Evolutionary conservation across 2,888 invertebrate species (phyloP).

Genomic region (Perithous albicinctus): DNA sequence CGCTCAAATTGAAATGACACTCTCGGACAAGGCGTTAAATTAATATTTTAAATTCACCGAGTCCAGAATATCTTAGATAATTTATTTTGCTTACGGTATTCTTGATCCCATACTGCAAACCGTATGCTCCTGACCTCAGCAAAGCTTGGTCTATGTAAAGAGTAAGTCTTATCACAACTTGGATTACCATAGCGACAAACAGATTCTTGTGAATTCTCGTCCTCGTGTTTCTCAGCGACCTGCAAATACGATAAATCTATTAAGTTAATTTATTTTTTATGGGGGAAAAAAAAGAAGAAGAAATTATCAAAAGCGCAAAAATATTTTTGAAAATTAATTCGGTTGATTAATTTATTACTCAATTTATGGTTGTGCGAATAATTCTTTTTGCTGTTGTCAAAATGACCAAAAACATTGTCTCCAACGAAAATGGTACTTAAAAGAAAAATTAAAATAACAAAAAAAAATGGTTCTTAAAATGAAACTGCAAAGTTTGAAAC

Average conservation of each 20-base stretch:
- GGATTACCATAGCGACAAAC: conserved; percentile 92
- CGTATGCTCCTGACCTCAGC: conserved; percentile 82
- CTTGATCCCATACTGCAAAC: conserved; percentile 86
- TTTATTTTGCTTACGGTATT: conserved; percentile 88
- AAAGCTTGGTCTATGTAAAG: conserved; percentile 91
- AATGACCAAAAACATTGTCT: too few species aligned
- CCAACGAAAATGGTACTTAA: too few species aligned
- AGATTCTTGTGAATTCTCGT: conserved; percentile 95
- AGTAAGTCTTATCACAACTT: conserved; percentile 90
- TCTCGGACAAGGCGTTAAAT: not conserved
- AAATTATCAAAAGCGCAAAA: too few species aligned
- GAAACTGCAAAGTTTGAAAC: too few species aligned
- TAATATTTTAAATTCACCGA: not conserved
- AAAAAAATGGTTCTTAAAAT: too few species aligned
- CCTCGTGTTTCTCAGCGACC: conserved; percentile 92
- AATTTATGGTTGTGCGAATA: too few species aligned
- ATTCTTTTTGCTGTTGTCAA: too few species aligned
- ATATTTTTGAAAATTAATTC: too few species aligned
- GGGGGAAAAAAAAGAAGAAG: too few species aligned
- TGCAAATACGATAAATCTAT: conserved; percentile 78
- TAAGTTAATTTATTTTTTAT: not conserved
- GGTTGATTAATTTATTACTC: too few species aligned
- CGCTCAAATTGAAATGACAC: not conserved
- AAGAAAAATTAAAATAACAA: too few species aligned
- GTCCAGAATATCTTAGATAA: not conserved